Conservation (phyloP, 2,797 vertebrate genomes). For the Danio tinwini region DNA sequence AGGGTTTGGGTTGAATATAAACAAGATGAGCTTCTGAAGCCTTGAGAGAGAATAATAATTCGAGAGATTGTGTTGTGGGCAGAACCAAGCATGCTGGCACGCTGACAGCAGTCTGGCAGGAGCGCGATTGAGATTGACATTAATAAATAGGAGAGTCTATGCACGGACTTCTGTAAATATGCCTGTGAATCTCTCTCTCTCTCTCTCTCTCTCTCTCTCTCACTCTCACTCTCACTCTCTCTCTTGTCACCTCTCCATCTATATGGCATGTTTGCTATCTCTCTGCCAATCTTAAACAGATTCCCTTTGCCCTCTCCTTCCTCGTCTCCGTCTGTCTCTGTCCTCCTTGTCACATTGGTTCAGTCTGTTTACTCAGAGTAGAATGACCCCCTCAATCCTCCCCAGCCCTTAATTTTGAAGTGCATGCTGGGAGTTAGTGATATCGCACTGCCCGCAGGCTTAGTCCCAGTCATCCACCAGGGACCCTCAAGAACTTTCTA, state of each 20-base stretch:
- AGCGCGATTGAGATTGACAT: constrained; percentile 56
- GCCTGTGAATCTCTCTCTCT: constrained; percentile 17
- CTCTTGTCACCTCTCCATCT: constrained; percentile 40
- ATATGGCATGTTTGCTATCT: not conserved
- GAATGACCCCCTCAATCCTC: constrained; percentile 56
- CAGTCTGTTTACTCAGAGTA: constrained; percentile 33
- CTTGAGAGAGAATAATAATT: constrained; percentile 21
- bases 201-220: too few relatives aligned
- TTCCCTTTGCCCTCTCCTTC: not conserved
- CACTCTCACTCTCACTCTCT: too few relatives aligned
- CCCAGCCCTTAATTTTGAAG: constrained; percentile 32
- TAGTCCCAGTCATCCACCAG: constrained; percentile 34
- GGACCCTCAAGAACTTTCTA: constrained; percentile 34
- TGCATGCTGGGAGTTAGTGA: constrained; percentile 47
- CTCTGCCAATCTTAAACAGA: constrained; percentile 14
- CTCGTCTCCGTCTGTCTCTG: constrained; percentile 61
- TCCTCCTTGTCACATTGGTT: constrained; percentile 70
- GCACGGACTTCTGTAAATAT: constrained; percentile 43
- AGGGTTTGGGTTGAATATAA: constrained; percentile 5
- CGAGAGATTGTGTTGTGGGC: constrained; percentile 46
- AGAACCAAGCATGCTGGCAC: constrained; percentile 29
- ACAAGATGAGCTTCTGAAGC: not conserved
- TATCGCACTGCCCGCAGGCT: constrained; percentile 30
- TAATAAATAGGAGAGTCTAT: constrained; percentile 54
- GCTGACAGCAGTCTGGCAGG: constrained; percentile 27